Base-by-base conservation (phyloP, 2,797 vertebrate species). In the Onychomys arenicola region DNA sequence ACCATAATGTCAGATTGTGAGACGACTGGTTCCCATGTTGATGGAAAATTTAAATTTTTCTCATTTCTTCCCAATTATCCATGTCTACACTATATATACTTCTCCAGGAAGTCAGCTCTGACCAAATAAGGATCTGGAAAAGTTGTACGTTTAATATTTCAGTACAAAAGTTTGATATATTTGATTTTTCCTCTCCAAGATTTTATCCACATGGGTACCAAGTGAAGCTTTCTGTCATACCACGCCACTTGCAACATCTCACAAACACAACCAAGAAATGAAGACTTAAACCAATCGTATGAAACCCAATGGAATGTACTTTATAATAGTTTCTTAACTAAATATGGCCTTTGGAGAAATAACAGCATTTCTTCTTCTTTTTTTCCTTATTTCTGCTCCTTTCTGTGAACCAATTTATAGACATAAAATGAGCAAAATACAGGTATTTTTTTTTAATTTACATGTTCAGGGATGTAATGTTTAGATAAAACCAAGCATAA, bases 391-490 rank as follows among this genome's bases (percentile, higher is more conserved):
- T 43, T 3, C n/a, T 91, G 0, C 46, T 52, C 34, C 46, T 86
- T 21, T 82, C 85, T 87, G 1, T 59, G 65, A 83, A 46, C 29
- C 5, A 71, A 73, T 27, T 19, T 2, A 5, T 10, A 77, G 9
- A 89, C 5, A 76, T 52, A 85, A 78, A 78, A 37, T 82, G 37
- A 84, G 82, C 43, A 85, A 76, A 95, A 78, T 71, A 21, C 4
- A 82, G 4, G 78, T 71, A 61, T 55, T 85, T 81, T 85, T 81
- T 96, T 91, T 61, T 17, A 71, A 91, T 25, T 84, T 77, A 82
- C 86, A 32, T 40, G 63, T 65, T 34, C 65, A 40, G 13, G 2
- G 32, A 78, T 86, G 10, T 65, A 21, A n/a, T 69, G 21, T 43
- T 29, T 78, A 37, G 2, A 88, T 65, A 92, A 93, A 96, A 43